A percentile compares a stretch with the other conserved stretches of the same genome.
Evolutionary conservation across 1,140 invertebrate genomes (phyloP).

Genomic region (Cotesia glomerata): DNA sequence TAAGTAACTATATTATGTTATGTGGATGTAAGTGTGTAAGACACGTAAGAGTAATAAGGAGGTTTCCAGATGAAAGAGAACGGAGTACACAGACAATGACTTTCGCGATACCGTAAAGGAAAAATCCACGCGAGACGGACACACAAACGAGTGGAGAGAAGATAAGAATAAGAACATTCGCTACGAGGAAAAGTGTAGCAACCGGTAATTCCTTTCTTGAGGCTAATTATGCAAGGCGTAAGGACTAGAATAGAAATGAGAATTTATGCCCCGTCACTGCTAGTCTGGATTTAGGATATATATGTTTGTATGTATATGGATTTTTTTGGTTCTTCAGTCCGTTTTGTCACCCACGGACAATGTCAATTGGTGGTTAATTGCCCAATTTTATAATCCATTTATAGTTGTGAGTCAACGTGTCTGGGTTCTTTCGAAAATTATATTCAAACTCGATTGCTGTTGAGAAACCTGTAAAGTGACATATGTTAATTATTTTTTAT

Average conservation of each 20-base stretch:
- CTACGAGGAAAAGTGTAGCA: constrained; percentile 26
- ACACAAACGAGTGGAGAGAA: not conserved
- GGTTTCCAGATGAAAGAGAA: not conserved
- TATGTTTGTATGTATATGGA: not conserved
- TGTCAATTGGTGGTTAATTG: no score
- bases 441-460: no score
- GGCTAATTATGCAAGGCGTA: constrained; percentile 35
- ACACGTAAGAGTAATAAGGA: not conserved
- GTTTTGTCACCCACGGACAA: no score
- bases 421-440: no score
- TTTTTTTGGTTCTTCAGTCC: not conserved
- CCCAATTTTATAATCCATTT: no score
- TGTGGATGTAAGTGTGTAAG: not conserved
- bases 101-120: not conserved
- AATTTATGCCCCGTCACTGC: not conserved
- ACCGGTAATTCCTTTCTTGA: constrained; percentile 35
- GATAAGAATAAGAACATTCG: not conserved
- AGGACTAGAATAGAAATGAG: constrained; percentile 20
- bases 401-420: no score
- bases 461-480: no score
- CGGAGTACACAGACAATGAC: constrained; percentile 5
- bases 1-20: not conserved
- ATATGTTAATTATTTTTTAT: no score
- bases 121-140: constrained; percentile 1
- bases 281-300: not conserved